Conservation (phyloP, 1,140 invertebrate species). For the Ceratosolen fusciceps region DNA sequence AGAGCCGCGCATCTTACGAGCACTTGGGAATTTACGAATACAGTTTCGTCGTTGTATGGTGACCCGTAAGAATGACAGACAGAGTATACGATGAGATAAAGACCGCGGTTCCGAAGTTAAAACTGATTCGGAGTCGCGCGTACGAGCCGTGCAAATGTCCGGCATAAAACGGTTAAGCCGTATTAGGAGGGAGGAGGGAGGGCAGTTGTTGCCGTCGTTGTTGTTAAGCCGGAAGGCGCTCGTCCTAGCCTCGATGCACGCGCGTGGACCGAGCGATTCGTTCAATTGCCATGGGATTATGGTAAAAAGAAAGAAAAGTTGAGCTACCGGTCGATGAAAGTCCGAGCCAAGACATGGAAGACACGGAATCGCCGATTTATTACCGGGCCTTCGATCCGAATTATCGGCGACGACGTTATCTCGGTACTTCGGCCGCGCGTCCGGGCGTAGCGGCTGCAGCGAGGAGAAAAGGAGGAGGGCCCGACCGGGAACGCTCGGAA, state of each 20-base stretch:
- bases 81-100: background rate
- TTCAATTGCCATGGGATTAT: background rate
- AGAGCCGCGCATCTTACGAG: background rate
- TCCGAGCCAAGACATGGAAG: background rate
- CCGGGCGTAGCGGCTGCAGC: too few species aligned
- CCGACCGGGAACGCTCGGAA: too few species aligned
- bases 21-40: background rate
- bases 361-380: too few species aligned
- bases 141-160: background rate
- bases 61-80: background rate
- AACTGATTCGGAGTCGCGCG: background rate
- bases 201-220: background rate
- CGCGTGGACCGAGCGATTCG: background rate
- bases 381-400: background rate
- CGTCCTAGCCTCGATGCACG: background rate
- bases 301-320: background rate
- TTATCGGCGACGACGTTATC: background rate
- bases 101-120: background rate
- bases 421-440: background rate
- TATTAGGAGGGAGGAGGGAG: too few species aligned
- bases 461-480: background rate
- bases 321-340: background rate
- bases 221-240: background rate
- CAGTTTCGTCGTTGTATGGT: background rate
- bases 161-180: too few species aligned